Base-by-base conservation (phyloP, 2,888 invertebrate species). In the Aphidoletes aphidimyza region DNA sequence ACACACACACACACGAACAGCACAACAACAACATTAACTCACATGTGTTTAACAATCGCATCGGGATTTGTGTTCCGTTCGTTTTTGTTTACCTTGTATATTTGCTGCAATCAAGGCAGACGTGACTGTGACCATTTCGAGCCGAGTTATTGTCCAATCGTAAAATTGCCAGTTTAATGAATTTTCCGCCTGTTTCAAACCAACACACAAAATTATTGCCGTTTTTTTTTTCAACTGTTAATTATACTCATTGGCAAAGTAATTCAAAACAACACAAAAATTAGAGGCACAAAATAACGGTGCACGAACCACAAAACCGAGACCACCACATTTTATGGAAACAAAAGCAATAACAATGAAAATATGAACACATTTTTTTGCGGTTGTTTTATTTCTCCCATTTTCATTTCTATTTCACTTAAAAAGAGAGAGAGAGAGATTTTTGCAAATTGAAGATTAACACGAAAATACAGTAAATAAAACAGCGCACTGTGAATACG, bases 21-120 rank as follows among this genome's bases (percentile, higher is more conserved):
- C n/a, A n/a, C n/a, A n/a, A n/a, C n/a, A n/a, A n/a, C n/a, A n/a
- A n/a, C n/a, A n/a, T n/a, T n/a, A n/a, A n/a, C n/a, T n/a, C n/a
- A 22, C 22, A 54, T 54, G 22, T 3, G 26, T 19, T 26, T 17
- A 69, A 69, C 69, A 34, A 69, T 34, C 30, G 30, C 34, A 14
- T 1, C n/a, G 69, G 69, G 14, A 14, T 30, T 54, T 30, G 3
- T 1, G 9, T 26, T 69, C 30, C 69, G n/a, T n/a, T n/a, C 69
- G 69, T 30, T 69, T 69, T 34, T 69, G 69, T 69, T 69, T 69
- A 69, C 69, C 34, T 69, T 69, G 69, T 69, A 14, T 30, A 30
- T 69, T 69, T 14, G 69, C 14, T 69, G 69, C 34, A 69, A 69
- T 69, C 69, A 69, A 69, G 26, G 8, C 9, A 34, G 26, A 69